Evolutionary conservation across 2,797 vertebrate genomes (phyloP).

Genomic region (Petrocephalus sullivani): DNA sequence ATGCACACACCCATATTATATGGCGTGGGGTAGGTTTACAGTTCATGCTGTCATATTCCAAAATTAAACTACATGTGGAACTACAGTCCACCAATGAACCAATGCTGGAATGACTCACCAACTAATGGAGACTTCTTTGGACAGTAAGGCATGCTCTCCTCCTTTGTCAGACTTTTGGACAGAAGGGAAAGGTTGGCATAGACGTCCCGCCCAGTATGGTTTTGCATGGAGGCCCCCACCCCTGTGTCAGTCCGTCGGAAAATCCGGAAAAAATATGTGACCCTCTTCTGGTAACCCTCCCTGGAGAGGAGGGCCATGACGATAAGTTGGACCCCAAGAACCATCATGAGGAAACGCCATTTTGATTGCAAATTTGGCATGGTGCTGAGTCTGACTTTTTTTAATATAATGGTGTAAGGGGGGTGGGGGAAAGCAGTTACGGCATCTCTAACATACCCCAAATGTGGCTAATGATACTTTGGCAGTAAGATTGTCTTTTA

Average conservation of each 20-base stretch:
- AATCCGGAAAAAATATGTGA: slow-evolving; percentile 67
- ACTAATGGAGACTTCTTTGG: slow-evolving; percentile 63
- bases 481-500: not conserved
- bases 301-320: slow-evolving; percentile 69
- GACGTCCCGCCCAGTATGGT: slow-evolving; percentile 47
- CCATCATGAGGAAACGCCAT: slow-evolving; percentile 67
- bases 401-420: not conserved
- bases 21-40: not conserved
- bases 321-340: slow-evolving; percentile 71
- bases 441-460: not conserved
- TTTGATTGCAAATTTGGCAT: slow-evolving; percentile 62
- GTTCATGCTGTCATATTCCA: too few species aligned
- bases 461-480: not conserved
- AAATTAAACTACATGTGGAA: not conserved
- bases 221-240: slow-evolving; percentile 33
- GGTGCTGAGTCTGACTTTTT: slow-evolving; percentile 21
- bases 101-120: slow-evolving; percentile 52
- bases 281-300: slow-evolving; percentile 64
- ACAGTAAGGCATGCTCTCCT: slow-evolving; percentile 56
- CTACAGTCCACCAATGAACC: not conserved
- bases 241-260: slow-evolving; percentile 55
- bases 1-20: not conserved
- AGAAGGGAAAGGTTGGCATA: slow-evolving; percentile 41
- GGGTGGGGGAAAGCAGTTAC: not conserved
- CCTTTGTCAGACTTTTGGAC: not conserved